Evolutionary conservation across 2,888 invertebrate genomes (phyloP).

Genomic region (Notodonta ziczac): DNA sequence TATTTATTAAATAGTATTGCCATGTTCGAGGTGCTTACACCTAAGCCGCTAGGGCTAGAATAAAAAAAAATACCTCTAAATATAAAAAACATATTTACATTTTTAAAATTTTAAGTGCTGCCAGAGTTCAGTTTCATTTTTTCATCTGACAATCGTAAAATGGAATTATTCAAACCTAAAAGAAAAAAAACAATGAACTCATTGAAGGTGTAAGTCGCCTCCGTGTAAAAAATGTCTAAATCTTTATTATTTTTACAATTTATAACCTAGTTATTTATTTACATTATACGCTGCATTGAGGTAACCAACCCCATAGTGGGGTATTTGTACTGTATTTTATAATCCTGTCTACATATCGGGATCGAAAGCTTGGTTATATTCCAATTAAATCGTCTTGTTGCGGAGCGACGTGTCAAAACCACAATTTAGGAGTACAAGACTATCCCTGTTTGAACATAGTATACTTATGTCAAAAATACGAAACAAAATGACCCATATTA

Average conservation of each 20-base stretch:
- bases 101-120: slow-evolving; percentile 30
- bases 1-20: slow-evolving; percentile 57
- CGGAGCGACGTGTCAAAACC: too few species aligned
- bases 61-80: slow-evolving; percentile 4
- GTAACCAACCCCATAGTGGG: slow-evolving; percentile 50
- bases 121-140: slow-evolving; percentile 30
- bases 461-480: too few species aligned
- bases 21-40: slow-evolving; percentile 55
- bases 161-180: slow-evolving; percentile 17
- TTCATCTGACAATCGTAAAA: slow-evolving; percentile 32
- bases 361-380: background rate
- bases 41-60: slow-evolving; percentile 28
- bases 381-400: too few species aligned
- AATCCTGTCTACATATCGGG: slow-evolving; percentile 44
- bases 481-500: background rate
- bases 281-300: slow-evolving; percentile 80
- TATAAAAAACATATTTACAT: slow-evolving; percentile 26
- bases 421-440: too few species aligned
- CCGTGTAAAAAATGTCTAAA: slow-evolving; percentile 64
- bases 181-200: slow-evolving; percentile 37
- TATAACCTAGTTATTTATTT: slow-evolving; percentile 64
- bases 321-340: slow-evolving; percentile 50
- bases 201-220: slow-evolving; percentile 63
- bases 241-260: slow-evolving; percentile 47
- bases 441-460: too few species aligned